A percentile compares a stretch with the other conserved stretches of the same genome.
phyloP scores from a whole-genome alignment of 2,113 vertebrate species.

The Chloropsis hardwickii region DNA sequence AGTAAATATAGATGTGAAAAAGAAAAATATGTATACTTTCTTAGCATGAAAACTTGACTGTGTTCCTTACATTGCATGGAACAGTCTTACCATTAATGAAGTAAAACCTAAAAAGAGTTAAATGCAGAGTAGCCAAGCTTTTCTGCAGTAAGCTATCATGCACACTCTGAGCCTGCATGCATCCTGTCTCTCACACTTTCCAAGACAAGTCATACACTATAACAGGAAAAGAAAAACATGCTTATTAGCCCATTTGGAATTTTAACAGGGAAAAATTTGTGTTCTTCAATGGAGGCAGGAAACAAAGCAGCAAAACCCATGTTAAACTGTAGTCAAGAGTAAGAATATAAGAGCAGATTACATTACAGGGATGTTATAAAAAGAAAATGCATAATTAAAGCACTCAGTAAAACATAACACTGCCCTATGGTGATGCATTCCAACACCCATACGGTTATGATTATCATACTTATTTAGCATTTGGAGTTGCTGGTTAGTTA shows the following conservation, averaged over 20 bases:
- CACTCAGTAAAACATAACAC: not conserved
- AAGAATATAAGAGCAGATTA: not conserved
- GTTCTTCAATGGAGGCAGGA: not conserved
- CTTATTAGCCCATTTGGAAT: slow-evolving; percentile 37
- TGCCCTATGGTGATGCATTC: not conserved
- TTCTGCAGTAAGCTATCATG: not conserved
- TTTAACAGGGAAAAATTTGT: slow-evolving; percentile 1
- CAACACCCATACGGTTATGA: not conserved
- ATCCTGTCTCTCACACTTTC: slow-evolving; percentile 28
- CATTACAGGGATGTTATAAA: slow-evolving; percentile 16
- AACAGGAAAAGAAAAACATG: not conserved
- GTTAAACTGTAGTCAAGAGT: not conserved
- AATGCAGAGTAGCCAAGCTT: not conserved
- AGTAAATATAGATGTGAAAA: not conserved
- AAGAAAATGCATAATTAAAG: slow-evolving; percentile 28
- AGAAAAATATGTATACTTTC: not conserved
- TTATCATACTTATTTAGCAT: slow-evolving; percentile 4
- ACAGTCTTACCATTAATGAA: not conserved
- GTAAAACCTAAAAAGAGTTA: not conserved
- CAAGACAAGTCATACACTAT: not conserved
- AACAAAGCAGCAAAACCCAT: not conserved
- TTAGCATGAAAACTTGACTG: not conserved
- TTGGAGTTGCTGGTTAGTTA: not conserved
- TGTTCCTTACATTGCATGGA: not conserved
- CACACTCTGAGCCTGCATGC: not conserved